Evolutionary conservation across 2,113 vertebrate species (phyloP).

Genomic region (Dicaeum eximium): DNA sequence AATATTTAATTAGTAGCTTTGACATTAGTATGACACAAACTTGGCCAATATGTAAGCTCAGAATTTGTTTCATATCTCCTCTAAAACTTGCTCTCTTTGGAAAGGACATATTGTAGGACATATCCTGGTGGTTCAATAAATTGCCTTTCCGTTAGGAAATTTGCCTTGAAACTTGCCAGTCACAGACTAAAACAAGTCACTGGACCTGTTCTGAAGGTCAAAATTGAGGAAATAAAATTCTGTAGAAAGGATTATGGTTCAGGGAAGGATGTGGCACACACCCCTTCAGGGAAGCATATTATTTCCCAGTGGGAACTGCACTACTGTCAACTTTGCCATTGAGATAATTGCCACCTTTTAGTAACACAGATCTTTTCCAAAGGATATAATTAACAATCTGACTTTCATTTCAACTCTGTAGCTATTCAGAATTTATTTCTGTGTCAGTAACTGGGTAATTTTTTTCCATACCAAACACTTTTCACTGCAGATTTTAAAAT

Average conservation of each 20-base stretch:
- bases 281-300: neutral
- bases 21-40: neutral
- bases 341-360: neutral
- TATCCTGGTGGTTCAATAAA: neutral
- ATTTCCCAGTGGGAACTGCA: neutral
- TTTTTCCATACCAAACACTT: neutral
- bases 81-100: neutral
- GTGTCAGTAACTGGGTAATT: neutral
- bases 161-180: neutral
- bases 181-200: neutral
- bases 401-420: neutral
- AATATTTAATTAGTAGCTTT: neutral
- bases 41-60: neutral
- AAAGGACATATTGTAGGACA: neutral
- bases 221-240: neutral
- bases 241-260: neutral
- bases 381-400: neutral
- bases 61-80: neutral
- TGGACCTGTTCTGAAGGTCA: neutral
- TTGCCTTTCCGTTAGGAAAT: neutral
- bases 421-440: neutral
- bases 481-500: neutral
- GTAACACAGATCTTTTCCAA: neutral
- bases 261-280: neutral
- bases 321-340: neutral